Evolutionary conservation across 2,113 vertebrate species (phyloP).

Genomic region (Scatophagus argus): DNA sequence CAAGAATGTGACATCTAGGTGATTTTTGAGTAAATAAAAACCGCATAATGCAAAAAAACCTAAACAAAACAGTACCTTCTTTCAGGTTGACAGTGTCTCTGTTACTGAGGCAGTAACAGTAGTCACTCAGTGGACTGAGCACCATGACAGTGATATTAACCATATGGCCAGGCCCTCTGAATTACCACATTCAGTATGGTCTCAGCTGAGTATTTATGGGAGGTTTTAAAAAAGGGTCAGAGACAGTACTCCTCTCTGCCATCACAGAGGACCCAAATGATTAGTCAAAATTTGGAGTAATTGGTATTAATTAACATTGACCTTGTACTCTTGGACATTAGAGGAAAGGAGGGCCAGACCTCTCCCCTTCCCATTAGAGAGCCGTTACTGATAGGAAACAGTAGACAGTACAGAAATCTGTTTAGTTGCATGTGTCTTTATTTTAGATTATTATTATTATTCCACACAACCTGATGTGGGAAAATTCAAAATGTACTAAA

Average conservation of each 20-base stretch:
- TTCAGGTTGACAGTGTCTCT: background rate
- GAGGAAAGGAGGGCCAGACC: constrained; percentile 52
- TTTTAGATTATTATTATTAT: constrained; percentile 14
- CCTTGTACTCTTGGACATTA: constrained; percentile 60
- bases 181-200: constrained; percentile 42
- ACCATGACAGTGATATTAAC: constrained; percentile 37
- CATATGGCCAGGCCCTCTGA: constrained; percentile 29
- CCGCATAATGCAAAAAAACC: background rate
- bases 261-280: constrained; percentile 45
- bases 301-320: constrained; percentile 71
- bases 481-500: constrained; percentile 12
- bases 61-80: too few species aligned
- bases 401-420: background rate
- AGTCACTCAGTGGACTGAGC: constrained; percentile 6
- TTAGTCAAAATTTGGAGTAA: constrained; percentile 68
- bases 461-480: constrained; percentile 2
- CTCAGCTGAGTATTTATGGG: constrained; percentile 33
- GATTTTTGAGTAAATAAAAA: background rate
- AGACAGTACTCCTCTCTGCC: constrained; percentile 37
- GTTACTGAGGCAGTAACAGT: constrained; percentile 26
- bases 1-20: constrained; percentile 12
- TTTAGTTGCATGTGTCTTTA: constrained; percentile 23
- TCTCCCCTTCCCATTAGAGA: constrained; percentile 44
- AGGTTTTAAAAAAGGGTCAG: constrained; percentile 43
- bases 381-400: constrained; percentile 51